These are phyloP conservation scores for Hirundichthys speculiger DNA, from an alignment of 2,113 vertebrate species.

Conservation along the genomic window DNA sequence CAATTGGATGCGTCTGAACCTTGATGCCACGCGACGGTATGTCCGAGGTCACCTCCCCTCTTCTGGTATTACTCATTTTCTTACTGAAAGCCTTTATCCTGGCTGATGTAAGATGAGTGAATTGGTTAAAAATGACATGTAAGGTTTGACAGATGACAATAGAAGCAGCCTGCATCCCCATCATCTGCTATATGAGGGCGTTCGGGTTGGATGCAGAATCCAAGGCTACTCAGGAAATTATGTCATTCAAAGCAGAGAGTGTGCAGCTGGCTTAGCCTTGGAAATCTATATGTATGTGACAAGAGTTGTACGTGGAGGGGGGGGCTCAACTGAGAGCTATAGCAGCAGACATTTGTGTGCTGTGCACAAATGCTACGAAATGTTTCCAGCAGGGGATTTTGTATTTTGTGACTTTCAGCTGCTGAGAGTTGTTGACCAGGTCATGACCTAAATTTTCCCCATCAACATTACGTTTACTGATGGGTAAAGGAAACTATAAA, in stretches of 20 bases:
- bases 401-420: too few species aligned
- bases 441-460: too few species aligned
- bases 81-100: slow-evolving; percentile 73
- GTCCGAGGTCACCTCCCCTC: slow-evolving; percentile 58
- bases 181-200: slow-evolving; percentile 51
- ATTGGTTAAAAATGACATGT: slow-evolving; percentile 46
- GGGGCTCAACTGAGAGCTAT: too few species aligned
- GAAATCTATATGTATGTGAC: slow-evolving; percentile 10
- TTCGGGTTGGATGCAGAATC: slow-evolving; percentile 59
- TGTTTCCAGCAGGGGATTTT: too few species aligned
- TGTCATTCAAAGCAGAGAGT: slow-evolving; percentile 51
- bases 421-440: too few species aligned
- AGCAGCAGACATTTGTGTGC: too few species aligned
- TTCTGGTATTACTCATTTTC: slow-evolving; percentile 63
- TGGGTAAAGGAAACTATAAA: too few species aligned
- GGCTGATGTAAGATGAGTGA: slow-evolving; percentile 55
- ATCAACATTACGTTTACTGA: too few species aligned
- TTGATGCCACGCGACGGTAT: slow-evolving; percentile 35
- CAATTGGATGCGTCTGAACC: slow-evolving; percentile 44
- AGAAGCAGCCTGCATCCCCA: slow-evolving; percentile 24
- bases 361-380: too few species aligned
- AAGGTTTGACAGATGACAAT: slow-evolving; percentile 54
- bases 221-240: slow-evolving; percentile 57
- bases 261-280: slow-evolving; percentile 52
- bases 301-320: too few species aligned